Conservation (phyloP, 2,797 vertebrate species). For the Euphonia xanthogaster region DNA sequence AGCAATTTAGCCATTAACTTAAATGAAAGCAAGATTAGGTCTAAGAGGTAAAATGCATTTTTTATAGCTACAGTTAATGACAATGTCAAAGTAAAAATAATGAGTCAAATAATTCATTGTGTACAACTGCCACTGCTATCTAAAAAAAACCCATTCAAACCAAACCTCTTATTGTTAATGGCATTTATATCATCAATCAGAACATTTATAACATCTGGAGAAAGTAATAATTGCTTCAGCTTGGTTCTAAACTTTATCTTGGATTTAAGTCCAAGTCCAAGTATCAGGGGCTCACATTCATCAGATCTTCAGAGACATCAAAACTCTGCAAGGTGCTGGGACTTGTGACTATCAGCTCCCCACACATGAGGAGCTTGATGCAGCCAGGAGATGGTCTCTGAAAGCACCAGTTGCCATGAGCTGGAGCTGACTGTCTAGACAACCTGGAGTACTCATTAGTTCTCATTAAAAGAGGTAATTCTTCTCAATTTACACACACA, state of each 20-base stretch:
- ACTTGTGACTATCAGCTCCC: background rate
- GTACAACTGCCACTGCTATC: background rate
- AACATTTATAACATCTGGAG: background rate
- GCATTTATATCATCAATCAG: background rate
- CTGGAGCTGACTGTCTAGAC: background rate
- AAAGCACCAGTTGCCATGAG: background rate
- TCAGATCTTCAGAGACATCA: background rate
- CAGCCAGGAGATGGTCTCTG: rapidly evolving
- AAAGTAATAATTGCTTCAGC: background rate
- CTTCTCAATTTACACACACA: background rate
- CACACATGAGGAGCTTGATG: rapidly evolving
- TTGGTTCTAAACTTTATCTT: background rate
- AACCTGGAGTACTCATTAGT: background rate
- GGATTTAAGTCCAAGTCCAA: background rate
- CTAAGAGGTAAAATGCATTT: conserved; percentile 6
- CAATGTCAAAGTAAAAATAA: conserved; percentile 24
- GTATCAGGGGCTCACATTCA: background rate
- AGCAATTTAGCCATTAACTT: conserved; percentile 42
- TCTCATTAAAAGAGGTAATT: background rate
- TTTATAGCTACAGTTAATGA: conserved; percentile 32
- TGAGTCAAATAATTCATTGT: background rate
- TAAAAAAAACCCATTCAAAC: background rate
- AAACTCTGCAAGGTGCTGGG: background rate
- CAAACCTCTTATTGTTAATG: background rate
- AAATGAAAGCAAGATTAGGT: conserved; percentile 35